Base-by-base conservation (phyloP, 2,888 invertebrate species). In the Nephrocerus scutellatus region DNA sequence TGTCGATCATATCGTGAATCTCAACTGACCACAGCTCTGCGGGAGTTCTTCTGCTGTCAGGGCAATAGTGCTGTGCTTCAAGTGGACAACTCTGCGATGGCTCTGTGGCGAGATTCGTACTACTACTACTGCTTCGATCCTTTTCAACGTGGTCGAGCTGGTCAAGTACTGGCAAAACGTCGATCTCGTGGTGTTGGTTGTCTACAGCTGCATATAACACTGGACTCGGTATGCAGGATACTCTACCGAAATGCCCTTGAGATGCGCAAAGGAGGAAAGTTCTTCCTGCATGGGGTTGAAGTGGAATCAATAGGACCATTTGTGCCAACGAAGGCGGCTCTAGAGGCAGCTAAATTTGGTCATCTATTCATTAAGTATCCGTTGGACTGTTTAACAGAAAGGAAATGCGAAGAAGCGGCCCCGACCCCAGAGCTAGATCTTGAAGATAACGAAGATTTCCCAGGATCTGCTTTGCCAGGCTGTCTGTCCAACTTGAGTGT, bases 91-190 rank as follows among this genome's bases (percentile, higher is more conserved):
- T 73, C 70, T 22, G 58, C 70, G n/a, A 43, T 80, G 19, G 79
- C 72, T 0, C 53, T 80, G 9, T 81, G 80, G 80, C 70, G 73
- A 14, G 79, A 80, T 54, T 70, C 72, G 21, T 74, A 77, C 25
- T 75, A 76, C 70, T 78, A 64, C 54, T 81, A 77, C 53, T 66
- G 75, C 16, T 80, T 80, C 45, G 81, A 81, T 63, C 77, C 80
- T 0, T 80, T 80, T 50, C 72, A 78, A 5, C 70, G 81, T 3
- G 75, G 76, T 9, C 67, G 59, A 7, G 75, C 77, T 30, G 80
- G 78, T 0, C 49, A 64, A 41, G 67, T 73, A 18, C 68, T 75
- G 2, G 63, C 62, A 16, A 63, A 62, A 29, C 62, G 54, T 33
- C 70, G 56, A 6, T 52, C 52, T 12, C 52, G 52, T 36, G 72